Base-by-base conservation (phyloP, 2,888 invertebrate species). In the Hipparchia sbordonii region DNA sequence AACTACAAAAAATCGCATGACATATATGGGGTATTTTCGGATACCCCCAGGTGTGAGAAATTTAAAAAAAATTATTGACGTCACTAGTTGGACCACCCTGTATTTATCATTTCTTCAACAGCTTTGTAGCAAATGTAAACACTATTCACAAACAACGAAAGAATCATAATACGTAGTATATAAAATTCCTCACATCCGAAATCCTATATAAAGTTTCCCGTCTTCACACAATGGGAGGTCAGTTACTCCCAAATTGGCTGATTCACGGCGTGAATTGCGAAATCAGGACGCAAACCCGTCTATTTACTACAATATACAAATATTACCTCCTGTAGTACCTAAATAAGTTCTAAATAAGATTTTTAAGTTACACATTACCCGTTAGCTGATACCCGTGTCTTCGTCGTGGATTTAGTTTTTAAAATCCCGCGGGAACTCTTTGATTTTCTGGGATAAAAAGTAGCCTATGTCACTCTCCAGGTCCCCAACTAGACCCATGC, bases 181-280 rank as follows among this genome's bases (percentile, higher is more conserved):
- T 61, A 48, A 63, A 63, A 63, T 63, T 51, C 13, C 8, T 46
- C 3, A 10, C 48, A 23, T 48, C 63, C 63, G 61, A 61, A 62
- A 46, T 51, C 51, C 46, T 52, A 6, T 48, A 67, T 67, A 57
- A 68, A 57, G 62, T 57, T 68, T 10, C 6, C 67, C 67, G 60
- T 67, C 46, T 56, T 46, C 63, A 9, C 68, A 72, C 72, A 72
- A 72, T 63, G 7, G 68, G 48, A 61, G 68, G 56, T 68, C 68
- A 72, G 68, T 67, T 68, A 62, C 62, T 71, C 72, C 70, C 74
- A 82, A 82, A 84, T 84, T 84, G 83, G 74, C 75, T 79, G 76
- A 84, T 83, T 84, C 82, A 82, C 76, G 69, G 77, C 67, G 68
- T 83, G 81, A 84, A 84, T 82, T 74, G 81, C 67, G 71, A 80